These are phyloP conservation scores for Aplysina aerophoba DNA, from an alignment of 37 sponge, comb jelly and placozoan species.

Conservation along the genomic window DNA sequence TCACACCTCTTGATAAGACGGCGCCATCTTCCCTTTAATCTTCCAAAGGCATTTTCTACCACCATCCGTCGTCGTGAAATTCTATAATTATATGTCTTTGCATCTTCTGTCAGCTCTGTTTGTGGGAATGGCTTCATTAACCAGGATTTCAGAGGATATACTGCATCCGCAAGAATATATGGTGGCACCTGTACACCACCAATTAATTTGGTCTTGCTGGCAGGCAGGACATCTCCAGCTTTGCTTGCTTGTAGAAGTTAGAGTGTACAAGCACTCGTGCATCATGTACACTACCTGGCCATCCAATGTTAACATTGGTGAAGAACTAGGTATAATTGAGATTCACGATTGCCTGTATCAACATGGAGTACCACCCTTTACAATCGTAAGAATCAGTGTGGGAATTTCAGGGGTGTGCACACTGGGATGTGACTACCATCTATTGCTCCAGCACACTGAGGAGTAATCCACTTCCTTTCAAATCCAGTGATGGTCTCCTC, in stretches of 20 bases:
- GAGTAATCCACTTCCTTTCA: not conserved
- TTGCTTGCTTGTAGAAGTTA: not conserved
- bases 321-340: conserved; percentile 19
- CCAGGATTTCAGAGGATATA: conserved; percentile 27
- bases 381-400: conserved; percentile 15
- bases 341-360: conserved; percentile 29
- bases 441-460: conserved; percentile 30
- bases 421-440: conserved; percentile 33
- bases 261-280: conserved; percentile 28
- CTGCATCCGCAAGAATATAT: conserved; percentile 28
- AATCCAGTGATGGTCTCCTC: not conserved
- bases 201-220: not conserved
- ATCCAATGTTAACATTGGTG: conserved; percentile 18
- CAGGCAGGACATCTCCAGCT: not conserved
- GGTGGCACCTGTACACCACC: not conserved
- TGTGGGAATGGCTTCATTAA: conserved; percentile 28
- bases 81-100: conserved; percentile 8
- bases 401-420: not conserved
- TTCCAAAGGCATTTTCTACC: conserved; percentile 27
- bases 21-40: conserved; percentile 7
- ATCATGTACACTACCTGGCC: conserved; percentile 38
- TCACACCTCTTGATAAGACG: not conserved
- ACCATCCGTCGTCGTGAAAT: conserved; percentile 16
- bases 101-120: not conserved
- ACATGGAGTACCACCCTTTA: conserved; percentile 36